Evolutionary conservation across 2,888 invertebrate genomes (phyloP).

Genomic region (Drosophila parthenogenetica): DNA sequence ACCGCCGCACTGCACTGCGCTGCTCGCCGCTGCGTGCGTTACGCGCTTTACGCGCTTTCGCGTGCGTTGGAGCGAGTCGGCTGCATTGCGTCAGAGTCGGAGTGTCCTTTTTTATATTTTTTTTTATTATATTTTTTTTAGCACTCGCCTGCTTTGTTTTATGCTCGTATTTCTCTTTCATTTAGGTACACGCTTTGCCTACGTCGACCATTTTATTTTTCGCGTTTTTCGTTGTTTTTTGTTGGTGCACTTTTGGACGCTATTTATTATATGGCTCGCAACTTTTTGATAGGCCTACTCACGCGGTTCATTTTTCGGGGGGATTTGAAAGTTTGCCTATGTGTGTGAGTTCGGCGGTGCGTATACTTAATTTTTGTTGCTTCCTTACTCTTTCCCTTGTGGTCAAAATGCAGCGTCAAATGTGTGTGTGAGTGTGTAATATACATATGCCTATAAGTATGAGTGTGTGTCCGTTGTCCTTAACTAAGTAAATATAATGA

Average conservation of each 20-base stretch:
- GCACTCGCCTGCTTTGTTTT: constrained; percentile 40
- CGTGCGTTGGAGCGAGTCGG: constrained; percentile 68
- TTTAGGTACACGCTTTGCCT: constrained; percentile 24
- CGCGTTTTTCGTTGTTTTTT: background rate
- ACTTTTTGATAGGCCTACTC: constrained; percentile 78
- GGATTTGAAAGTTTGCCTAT: constrained; percentile 75
- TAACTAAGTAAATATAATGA: constrained; percentile 77
- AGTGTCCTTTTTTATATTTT: background rate
- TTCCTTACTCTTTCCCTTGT: constrained; percentile 28
- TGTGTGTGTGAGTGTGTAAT: constrained; percentile 13
- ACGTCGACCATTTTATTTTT: constrained; percentile 13
- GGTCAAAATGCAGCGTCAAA: constrained; percentile 25
- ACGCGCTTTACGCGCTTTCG: constrained; percentile 34
- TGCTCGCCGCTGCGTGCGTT: constrained; percentile 39
- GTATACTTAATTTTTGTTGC: constrained; percentile 68
- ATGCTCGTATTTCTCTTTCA: constrained; percentile 25
- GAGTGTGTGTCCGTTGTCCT: constrained; percentile 43
- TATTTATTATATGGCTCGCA: constrained; percentile 72
- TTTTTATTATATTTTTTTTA: constrained; percentile 34
- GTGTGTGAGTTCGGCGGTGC: constrained; percentile 45
- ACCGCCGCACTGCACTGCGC: constrained; percentile 27
- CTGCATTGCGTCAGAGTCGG: constrained; percentile 44
- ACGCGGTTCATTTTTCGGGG: constrained; percentile 61
- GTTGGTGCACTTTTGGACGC: constrained; percentile 51
- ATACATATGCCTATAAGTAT: constrained; percentile 10